Conservation (phyloP, 2,888 invertebrate species). For the Andrena praecox region DNA sequence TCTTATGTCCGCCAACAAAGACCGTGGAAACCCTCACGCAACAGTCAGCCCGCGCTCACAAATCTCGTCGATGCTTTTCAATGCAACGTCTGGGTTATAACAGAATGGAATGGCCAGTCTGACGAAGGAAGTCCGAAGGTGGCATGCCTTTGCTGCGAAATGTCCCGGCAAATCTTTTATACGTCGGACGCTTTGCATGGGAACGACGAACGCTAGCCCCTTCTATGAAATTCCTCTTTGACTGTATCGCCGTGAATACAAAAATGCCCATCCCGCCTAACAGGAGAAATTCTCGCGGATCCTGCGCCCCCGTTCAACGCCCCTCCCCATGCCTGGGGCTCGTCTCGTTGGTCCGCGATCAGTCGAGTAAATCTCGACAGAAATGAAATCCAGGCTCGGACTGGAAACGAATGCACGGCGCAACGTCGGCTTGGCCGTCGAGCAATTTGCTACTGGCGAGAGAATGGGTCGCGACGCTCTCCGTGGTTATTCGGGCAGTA, state of each 20-base stretch:
- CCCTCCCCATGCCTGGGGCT: background rate
- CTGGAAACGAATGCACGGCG: conserved; percentile 60
- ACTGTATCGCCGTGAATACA: conserved; percentile 20
- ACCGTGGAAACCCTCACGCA: background rate
- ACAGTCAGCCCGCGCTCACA: conserved; percentile 8
- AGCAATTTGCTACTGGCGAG: conserved; percentile 67
- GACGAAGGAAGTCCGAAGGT: background rate
- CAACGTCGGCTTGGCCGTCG: conserved; percentile 58
- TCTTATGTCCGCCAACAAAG: conserved; percentile 12
- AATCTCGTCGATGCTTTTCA: conserved; percentile 37
- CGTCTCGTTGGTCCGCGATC: conserved; percentile 29
- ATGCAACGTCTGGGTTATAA: conserved; percentile 36
- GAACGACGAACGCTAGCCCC: conserved; percentile 32
- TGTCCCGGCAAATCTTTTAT: conserved; percentile 40
- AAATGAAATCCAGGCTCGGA: conserved; percentile 53
- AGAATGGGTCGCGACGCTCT: conserved; percentile 59
- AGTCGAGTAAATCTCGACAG: conserved; percentile 62
- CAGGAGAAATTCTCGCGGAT: conserved; percentile 42
- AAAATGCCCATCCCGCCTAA: conserved; percentile 13
- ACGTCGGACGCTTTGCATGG: conserved; percentile 39
- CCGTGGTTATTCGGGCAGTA: conserved; percentile 81
- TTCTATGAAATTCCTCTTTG: conserved; percentile 34
- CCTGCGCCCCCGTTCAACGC: background rate
- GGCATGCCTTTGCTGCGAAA: conserved; percentile 29
- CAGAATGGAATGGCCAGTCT: conserved; percentile 27